These are phyloP conservation scores for Porites cylindrica DNA, from an alignment of 92 coral and sea anemone species.

Conservation along the genomic window DNA sequence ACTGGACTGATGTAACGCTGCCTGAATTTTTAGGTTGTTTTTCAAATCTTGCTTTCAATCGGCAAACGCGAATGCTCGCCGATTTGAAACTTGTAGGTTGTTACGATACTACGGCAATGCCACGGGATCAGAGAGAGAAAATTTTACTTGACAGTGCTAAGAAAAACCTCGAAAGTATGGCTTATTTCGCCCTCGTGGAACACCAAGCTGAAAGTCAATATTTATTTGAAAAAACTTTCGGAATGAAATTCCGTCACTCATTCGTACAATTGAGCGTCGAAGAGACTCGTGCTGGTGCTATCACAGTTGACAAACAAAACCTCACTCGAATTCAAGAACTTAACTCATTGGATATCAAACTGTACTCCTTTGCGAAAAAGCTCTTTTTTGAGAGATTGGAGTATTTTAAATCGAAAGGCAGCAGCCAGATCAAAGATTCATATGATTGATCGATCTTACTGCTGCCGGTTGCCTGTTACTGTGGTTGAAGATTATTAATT, in stretches of 20 bases:
- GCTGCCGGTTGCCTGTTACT: neutral
- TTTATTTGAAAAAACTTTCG: slow-evolving; percentile 93
- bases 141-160: slow-evolving; percentile 87
- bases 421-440: neutral
- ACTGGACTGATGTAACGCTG: slow-evolving; percentile 83
- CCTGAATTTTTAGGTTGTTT: slow-evolving; percentile 76
- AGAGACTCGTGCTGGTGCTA: slow-evolving; percentile 79
- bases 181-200: slow-evolving; percentile 94
- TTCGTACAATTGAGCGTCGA: slow-evolving; percentile 74
- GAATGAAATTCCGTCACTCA: slow-evolving; percentile 71
- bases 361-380: slow-evolving; percentile 84
- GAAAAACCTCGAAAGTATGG: slow-evolving; percentile 81
- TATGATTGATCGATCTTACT: neutral
- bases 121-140: slow-evolving; percentile 72
- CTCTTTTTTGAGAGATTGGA: slow-evolving; percentile 86
- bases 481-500: too few species aligned
- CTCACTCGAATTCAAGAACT: slow-evolving; percentile 60
- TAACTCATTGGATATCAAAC: slow-evolving; percentile 75
- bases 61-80: slow-evolving; percentile 94
- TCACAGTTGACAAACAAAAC: slow-evolving; percentile 32
- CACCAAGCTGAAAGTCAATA: slow-evolving; percentile 92
- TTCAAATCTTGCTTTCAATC: slow-evolving; percentile 87
- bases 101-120: slow-evolving; percentile 66
- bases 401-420: slow-evolving; percentile 60
- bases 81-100: slow-evolving; percentile 86